Conservation (phyloP, 2,797 vertebrate species). For the Fistularia tabacaria region DNA sequence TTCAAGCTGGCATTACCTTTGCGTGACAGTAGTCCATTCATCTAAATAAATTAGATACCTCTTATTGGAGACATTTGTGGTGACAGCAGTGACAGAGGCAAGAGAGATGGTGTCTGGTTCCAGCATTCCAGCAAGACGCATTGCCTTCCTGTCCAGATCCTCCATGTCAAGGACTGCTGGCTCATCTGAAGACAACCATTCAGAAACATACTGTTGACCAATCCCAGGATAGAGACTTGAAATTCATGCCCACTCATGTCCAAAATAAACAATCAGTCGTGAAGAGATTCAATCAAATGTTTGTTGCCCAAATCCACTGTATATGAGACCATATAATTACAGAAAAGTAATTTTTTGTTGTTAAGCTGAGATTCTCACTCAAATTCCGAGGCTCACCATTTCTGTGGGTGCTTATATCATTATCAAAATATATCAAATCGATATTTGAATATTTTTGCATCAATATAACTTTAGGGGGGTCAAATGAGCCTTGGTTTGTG, state of each 20-base stretch:
- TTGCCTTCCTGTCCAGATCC: constrained; percentile 83
- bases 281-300: no score
- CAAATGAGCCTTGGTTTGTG: not conserved
- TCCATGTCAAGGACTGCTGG: constrained; percentile 88
- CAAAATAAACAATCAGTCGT: no score
- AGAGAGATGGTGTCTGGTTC: constrained; percentile 90
- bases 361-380: no score
- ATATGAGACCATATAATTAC: no score
- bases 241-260: no score
- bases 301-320: no score
- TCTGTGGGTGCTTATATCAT: no score
- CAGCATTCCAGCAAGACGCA: constrained; percentile 74
- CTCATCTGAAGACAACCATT: constrained; percentile 77
- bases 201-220: no score
- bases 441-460: no score
- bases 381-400: no score
- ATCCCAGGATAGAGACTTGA: not conserved
- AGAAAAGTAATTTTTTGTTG: no score
- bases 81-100: constrained; percentile 92
- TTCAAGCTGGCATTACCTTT: not conserved
- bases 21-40: not conserved
- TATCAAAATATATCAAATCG: no score
- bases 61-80: constrained; percentile 96
- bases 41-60: constrained; percentile 69
- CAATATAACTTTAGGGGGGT: not conserved